Evolutionary conservation across 2,797 vertebrate genomes (phyloP), one percentile per base, ranked within the genome.

Genomic region (Leontopithecus rosalia): DNA sequence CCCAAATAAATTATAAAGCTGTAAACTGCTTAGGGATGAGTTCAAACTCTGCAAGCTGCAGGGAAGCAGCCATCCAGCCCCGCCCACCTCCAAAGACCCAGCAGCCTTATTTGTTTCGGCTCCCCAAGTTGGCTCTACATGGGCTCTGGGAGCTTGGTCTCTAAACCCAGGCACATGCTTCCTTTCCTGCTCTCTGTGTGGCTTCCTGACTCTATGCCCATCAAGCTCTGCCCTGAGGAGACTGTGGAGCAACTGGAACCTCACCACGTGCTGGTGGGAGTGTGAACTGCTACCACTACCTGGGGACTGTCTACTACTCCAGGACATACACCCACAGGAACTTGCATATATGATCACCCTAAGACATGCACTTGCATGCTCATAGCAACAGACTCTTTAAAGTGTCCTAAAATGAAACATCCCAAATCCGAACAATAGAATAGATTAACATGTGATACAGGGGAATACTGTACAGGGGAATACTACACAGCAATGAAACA

Each of bases 161-260:
- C 41, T 13, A 3, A 3, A 22, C 20, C 1, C 3, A 72, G 0
- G 20, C 81, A 33, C 15, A 1, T 5, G 1, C 24, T 11, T 41
- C 36, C 3, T 11, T 5, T 11, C n/a, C 41, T 5, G 26, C 14
- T 28, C 11, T 58, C 39, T 10, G 1, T 1, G 0, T 0, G 33
- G 14, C 73, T 48, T 48, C 81, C 48, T 5, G 14, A 72, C 48
- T 6, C 39, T 52, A 20, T 61, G 0, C 9, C 26, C 24, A 9
- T 26, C 48, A 1, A 7, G 36, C 19, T n/a, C 30, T 1, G 14
- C 19, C 39, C 48, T 8, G 46, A 20, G 0, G 19, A 5, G 17
- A 48, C 48, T 17, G 30, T 9, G 4, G 64, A 57, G 14, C 36
- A 26, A 1, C 15, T 26, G 26, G 81, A 41, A 55, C 19, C 39